These are phyloP conservation scores for Oopsacas minuta DNA, from an alignment of 37 sponge, comb jelly and placozoan genomes.

Conservation along the genomic window DNA sequence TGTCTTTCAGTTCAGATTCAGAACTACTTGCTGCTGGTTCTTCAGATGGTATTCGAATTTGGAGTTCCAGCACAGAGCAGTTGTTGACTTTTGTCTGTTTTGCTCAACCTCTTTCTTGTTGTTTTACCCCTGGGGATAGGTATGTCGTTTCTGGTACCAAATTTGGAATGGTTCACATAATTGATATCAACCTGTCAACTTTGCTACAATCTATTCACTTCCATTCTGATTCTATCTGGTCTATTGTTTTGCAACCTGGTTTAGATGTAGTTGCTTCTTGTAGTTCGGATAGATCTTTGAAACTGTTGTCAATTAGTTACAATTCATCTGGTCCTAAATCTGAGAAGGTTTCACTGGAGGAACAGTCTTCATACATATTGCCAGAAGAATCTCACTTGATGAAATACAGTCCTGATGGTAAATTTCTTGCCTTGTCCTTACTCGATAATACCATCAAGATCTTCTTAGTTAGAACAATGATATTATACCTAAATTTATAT, in stretches of 20 bases:
- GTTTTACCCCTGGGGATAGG: slow-evolving; percentile 80
- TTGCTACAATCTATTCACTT: not conserved
- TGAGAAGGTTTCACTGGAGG: not conserved
- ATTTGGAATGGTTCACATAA: not conserved
- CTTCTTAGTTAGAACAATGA: slow-evolving; percentile 47
- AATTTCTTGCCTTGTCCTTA: slow-evolving; percentile 70
- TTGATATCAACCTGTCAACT: not conserved
- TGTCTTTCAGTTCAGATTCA: not conserved
- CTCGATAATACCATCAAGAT: slow-evolving; percentile 90
- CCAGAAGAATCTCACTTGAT: not conserved
- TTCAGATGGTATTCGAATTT: not conserved
- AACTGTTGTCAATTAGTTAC: not conserved
- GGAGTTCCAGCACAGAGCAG: not conserved
- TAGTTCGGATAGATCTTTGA: not conserved
- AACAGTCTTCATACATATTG: not conserved
- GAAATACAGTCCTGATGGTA: slow-evolving; percentile 44
- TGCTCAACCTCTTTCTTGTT: slow-evolving; percentile 35
- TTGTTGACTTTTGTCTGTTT: not conserved
- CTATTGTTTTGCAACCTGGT: not conserved
- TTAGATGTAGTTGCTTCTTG: not conserved
- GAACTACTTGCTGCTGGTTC: not conserved
- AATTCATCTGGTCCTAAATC: not conserved
- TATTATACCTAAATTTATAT: slow-evolving; percentile 86
- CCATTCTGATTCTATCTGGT: not conserved
- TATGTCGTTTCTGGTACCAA: slow-evolving; percentile 71